Evolutionary conservation across 30 jellyfish, hydroid and myxozoan species (phyloP), one percentile per base, ranked within the genome.

Genomic region (Rhopilema esculentum): DNA sequence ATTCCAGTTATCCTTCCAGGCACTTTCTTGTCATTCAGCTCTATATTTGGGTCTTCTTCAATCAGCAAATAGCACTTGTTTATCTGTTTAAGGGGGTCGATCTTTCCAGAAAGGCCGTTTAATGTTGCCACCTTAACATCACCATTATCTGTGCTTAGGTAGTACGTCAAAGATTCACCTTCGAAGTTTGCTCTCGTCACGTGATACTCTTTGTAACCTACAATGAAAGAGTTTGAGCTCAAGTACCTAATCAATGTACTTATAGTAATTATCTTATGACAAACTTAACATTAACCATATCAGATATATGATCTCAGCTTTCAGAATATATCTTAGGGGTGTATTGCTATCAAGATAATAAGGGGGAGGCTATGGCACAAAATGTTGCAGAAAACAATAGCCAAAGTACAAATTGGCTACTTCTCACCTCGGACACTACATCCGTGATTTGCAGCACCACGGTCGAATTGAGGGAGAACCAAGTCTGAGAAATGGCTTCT

Each of bases 1-100:
- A 91, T 91, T 0, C 97, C 97, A 27, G 69, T 91, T 80, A 91
- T 91, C 40, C 69, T 16, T 9, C 96, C 96, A 69, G 94, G 94
- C 77, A 88, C 25, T 32, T 65, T 85, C 82, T 70, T 75, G 15
- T 73, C 88, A 1, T 63, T 61, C 33, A 69, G 52, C 70, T 73
- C 94, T 19, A n/a, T 49, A 7, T n/a, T 77, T 16, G 57, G 28
- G 40, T 63, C 78, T 32, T 85, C 89, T 51, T 85, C 88, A 82
- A 85, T 85, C 19, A 85, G 94, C 15, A 85, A 24, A 28, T 25
- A 85, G 88, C 94, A 85, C 69, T 74, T 85, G 94, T 85, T 85
- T 64, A 85, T 80, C 57, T 66, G 76, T 65, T 75, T 65, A 76
- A 85, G 80, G 50, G 94, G 94, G 71, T 85, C 94, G 18, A 33